Conservation (phyloP, 2,888 invertebrate species). For the Chesias legatella region DNA sequence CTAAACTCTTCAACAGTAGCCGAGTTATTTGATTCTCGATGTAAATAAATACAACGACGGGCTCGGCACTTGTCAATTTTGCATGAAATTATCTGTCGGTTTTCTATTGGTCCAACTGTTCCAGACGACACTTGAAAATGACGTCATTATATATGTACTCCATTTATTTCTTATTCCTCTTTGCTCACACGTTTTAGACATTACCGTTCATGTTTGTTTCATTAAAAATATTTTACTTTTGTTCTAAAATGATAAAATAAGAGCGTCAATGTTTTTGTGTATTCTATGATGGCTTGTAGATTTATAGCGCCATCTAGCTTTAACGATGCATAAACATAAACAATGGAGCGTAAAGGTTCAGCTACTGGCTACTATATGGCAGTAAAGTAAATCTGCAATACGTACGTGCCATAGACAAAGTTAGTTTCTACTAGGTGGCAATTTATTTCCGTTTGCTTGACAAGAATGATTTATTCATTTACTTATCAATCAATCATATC, state of each 20-base stretch:
- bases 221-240: no score
- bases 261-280: no score
- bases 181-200: not conserved
- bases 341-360: not conserved
- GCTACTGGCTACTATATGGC: conserved; percentile 8
- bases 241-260: no score
- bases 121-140: conserved; percentile 23
- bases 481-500: no score
- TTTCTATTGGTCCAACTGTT: conserved; percentile 66
- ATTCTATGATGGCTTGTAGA: no score
- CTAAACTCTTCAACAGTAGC: conserved; percentile 37
- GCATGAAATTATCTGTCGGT: conserved; percentile 68
- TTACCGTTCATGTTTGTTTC: no score
- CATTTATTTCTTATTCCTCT: conserved; percentile 12
- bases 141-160: conserved; percentile 30
- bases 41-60: conserved; percentile 68
- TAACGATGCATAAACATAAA: no score
- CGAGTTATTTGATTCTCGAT: conserved; percentile 47
- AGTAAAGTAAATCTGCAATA: not conserved
- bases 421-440: no score
- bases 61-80: conserved; percentile 71
- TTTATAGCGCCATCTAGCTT: conserved; percentile 5
- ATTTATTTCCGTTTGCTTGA: no score
- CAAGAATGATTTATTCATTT: no score
- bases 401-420: not conserved